Conservation (phyloP, 2,888 invertebrate genomes). For the Nemotelus nigrinus region DNA sequence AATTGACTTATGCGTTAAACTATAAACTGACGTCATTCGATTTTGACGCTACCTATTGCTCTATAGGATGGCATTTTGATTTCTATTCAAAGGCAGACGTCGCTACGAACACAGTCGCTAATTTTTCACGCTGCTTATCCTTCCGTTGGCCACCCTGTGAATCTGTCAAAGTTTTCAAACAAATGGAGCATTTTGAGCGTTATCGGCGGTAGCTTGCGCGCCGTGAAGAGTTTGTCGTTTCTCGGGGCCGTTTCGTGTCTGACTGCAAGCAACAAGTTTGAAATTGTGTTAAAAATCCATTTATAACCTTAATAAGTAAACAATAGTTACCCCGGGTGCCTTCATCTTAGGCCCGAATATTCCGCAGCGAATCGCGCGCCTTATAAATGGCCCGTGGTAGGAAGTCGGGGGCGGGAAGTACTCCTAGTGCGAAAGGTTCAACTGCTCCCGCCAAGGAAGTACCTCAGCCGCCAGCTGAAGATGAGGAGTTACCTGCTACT, state of each 20-base stretch:
- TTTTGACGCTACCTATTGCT: neutral
- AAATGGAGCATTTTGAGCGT: constrained; percentile 9
- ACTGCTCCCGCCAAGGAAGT: neutral
- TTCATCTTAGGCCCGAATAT: too few relatives aligned
- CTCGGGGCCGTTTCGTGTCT: too few relatives aligned
- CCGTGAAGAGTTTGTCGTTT: neutral
- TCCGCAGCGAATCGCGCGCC: neutral
- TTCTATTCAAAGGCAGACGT: neutral
- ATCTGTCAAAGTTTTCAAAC: constrained; percentile 28
- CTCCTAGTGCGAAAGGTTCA: constrained; percentile 5
- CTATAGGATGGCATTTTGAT: neutral
- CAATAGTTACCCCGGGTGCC: too few relatives aligned
- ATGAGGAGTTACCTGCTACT: neutral
- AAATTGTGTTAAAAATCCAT: too few relatives aligned
- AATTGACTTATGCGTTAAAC: too few relatives aligned
- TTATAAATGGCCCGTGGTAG: constrained; percentile 16
- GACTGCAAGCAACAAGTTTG: too few relatives aligned
- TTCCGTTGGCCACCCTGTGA: neutral
- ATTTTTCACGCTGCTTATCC: neutral
- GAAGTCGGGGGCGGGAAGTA: constrained; percentile 15
- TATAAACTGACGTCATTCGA: neutral
- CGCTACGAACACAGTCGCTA: neutral
- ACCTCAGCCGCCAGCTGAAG: neutral
- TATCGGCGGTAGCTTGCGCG: neutral
- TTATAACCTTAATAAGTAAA: too few relatives aligned